These are phyloP conservation scores for Spea multiplicata DNA, from an alignment of 2,113 vertebrate species.

Conservation along the genomic window DNA sequence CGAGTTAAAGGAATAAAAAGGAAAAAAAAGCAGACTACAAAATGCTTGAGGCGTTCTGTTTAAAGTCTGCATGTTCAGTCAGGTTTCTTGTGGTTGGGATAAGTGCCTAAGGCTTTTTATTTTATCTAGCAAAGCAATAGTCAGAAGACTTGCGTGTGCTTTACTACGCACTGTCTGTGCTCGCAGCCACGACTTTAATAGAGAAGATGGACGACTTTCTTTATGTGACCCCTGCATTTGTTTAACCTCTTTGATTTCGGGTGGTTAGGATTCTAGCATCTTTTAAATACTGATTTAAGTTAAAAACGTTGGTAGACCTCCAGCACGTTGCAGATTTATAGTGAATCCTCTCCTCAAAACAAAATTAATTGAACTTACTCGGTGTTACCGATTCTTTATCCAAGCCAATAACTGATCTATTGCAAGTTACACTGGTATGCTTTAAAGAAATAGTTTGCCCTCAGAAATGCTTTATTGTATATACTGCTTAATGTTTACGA, in stretches of 20 bases:
- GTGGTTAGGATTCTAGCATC: neutral
- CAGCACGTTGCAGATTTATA: too few relatives aligned
- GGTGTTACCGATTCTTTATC: too few relatives aligned
- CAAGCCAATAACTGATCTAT: too few relatives aligned
- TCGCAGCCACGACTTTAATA: constrained; percentile 8
- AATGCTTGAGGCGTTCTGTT: constrained; percentile 42
- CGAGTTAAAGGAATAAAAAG: neutral
- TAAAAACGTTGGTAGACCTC: neutral
- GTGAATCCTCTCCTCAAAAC: too few relatives aligned
- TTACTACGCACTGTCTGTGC: neutral
- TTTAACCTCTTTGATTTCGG: constrained; percentile 22
- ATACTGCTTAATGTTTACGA: too few relatives aligned
- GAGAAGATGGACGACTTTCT: neutral
- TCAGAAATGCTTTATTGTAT: too few relatives aligned
- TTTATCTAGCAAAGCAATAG: neutral
- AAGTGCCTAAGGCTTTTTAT: constrained; percentile 7
- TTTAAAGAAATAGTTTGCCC: too few relatives aligned
- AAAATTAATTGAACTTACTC: too few relatives aligned
- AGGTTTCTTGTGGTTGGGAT: constrained; percentile 38
- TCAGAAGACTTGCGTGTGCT: neutral
- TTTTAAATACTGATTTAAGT: neutral
- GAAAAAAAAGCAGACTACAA: constrained; percentile 48
- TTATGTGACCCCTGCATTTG: constrained; percentile 11
- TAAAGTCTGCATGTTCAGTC: constrained; percentile 42
- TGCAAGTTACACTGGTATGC: too few relatives aligned